These are phyloP conservation scores for Myxocyprinus asiaticus DNA, from an alignment of 2,113 vertebrate species.

Conservation along the genomic window DNA sequence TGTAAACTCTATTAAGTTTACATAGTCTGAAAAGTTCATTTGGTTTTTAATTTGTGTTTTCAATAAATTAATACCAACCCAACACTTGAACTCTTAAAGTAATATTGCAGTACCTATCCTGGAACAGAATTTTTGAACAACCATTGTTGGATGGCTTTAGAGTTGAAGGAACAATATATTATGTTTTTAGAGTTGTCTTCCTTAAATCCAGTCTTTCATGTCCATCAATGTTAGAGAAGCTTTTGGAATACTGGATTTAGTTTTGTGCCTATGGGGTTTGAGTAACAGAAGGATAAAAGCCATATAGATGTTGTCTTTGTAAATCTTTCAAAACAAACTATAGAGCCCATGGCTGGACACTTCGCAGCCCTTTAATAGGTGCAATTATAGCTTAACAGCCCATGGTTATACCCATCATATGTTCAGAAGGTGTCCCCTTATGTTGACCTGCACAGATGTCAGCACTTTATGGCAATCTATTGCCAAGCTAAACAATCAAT, in stretches of 20 bases:
- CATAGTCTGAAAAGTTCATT: no score
- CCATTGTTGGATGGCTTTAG: background rate
- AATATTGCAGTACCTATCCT: background rate
- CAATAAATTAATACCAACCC: background rate
- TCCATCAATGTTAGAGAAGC: conserved; percentile 1
- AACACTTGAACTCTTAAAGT: background rate
- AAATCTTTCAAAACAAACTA: conserved; percentile 37
- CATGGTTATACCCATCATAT: conserved; percentile 62
- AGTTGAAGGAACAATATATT: background rate
- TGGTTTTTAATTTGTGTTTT: no score
- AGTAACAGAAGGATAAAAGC: conserved; percentile 35
- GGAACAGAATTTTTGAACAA: background rate
- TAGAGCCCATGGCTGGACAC: conserved; percentile 40
- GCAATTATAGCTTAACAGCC: conserved; percentile 68
- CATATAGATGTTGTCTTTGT: conserved; percentile 34
- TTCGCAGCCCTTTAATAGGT: conserved; percentile 67
- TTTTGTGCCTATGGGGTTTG: conserved; percentile 12
- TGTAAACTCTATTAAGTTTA: no score
- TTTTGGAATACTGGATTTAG: background rate
- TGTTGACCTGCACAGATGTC: conserved; percentile 65
- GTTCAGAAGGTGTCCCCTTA: conserved; percentile 54
- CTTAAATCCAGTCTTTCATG: background rate
- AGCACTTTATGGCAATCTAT: conserved; percentile 65
- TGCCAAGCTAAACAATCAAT: conserved; percentile 69
- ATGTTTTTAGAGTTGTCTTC: background rate